Conservation (phyloP, 2,797 vertebrate genomes). For the Syngnathus rostellatus region DNA sequence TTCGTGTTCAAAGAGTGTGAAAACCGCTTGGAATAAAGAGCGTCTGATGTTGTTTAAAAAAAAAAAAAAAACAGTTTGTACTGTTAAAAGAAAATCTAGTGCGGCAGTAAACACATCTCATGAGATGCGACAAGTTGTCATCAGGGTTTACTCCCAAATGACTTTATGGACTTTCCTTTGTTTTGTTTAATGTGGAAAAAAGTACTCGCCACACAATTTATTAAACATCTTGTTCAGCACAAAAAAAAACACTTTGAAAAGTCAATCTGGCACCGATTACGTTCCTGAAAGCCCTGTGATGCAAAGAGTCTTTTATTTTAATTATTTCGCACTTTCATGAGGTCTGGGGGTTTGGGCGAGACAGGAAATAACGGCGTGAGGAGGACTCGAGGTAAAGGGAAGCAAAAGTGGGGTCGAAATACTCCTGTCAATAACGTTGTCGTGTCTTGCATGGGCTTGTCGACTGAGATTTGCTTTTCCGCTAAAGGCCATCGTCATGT, state of each 20-base stretch:
- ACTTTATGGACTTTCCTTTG: conserved; percentile 33
- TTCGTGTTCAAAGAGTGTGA: conserved; percentile 13
- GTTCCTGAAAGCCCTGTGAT: conserved; percentile 10
- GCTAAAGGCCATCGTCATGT: conserved; percentile 10
- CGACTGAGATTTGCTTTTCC: conserved; percentile 22
- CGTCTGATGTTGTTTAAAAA: conserved; percentile 18
- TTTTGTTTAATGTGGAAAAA: conserved; percentile 42
- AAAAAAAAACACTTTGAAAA: conserved; percentile 44
- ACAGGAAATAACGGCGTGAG: conserved; percentile 8
- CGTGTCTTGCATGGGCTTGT: conserved; percentile 21
- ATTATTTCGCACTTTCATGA: conserved; percentile 56
- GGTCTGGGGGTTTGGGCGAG: conserved; percentile 49
- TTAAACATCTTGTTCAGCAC: conserved; percentile 42
- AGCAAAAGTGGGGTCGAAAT: conserved; percentile 31
- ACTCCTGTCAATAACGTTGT: conserved; percentile 38
- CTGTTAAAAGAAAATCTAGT: conserved; percentile 22
- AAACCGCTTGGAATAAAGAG: conserved; percentile 30
- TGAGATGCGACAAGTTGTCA: conserved; percentile 29
- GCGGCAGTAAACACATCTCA: conserved; percentile 16
- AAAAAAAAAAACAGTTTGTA: conserved; percentile 12
- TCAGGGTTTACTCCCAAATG: conserved; percentile 26
- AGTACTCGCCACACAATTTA: conserved; percentile 37
- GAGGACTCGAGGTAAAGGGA: not conserved
- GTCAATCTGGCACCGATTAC: conserved; percentile 46
- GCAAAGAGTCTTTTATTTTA: conserved; percentile 39